Evolutionary conservation across 2,888 invertebrate genomes (phyloP).

Genomic region (Hofmannophila pseudospretella): DNA sequence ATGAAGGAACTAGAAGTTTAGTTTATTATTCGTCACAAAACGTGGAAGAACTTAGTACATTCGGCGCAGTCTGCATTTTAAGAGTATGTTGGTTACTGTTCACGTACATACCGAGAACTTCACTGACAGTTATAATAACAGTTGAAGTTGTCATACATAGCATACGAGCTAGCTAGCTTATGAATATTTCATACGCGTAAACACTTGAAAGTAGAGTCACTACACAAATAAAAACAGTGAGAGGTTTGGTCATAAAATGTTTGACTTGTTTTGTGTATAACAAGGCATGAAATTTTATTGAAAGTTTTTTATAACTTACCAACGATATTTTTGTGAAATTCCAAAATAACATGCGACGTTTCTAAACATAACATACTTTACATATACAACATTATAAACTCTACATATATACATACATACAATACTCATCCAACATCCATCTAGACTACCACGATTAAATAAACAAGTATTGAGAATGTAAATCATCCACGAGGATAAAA

Average conservation of each 20-base stretch:
- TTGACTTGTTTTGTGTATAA: too few species aligned
- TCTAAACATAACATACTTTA: too few species aligned
- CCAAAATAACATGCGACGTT: too few species aligned
- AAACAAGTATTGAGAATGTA: not conserved
- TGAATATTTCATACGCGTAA: conserved; percentile 43
- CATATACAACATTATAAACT: too few species aligned
- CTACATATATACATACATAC: too few species aligned
- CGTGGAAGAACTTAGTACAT: conserved; percentile 23
- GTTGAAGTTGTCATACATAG: conserved; percentile 35
- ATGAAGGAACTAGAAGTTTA: too few species aligned
- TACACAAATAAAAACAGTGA: conserved; percentile 13
- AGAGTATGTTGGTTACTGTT: conserved; percentile 17
- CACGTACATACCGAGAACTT: conserved; percentile 16
- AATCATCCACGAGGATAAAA: too few species aligned
- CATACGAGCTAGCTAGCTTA: conserved; percentile 19
- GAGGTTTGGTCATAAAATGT: not conserved
- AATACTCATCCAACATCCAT: too few species aligned
- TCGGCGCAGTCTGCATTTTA: conserved; percentile 15
- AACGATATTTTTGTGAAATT: too few species aligned
- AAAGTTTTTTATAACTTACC: too few species aligned
- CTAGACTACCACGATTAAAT: too few species aligned
- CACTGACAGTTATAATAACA: conserved; percentile 47
- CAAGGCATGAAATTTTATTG: too few species aligned
- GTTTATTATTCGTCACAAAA: conserved; percentile 30
- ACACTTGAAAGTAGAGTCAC: conserved; percentile 27